Conservation (phyloP, 30 jellyfish, hydroid and myxozoan species). For the Aurelia coerulea region DNA sequence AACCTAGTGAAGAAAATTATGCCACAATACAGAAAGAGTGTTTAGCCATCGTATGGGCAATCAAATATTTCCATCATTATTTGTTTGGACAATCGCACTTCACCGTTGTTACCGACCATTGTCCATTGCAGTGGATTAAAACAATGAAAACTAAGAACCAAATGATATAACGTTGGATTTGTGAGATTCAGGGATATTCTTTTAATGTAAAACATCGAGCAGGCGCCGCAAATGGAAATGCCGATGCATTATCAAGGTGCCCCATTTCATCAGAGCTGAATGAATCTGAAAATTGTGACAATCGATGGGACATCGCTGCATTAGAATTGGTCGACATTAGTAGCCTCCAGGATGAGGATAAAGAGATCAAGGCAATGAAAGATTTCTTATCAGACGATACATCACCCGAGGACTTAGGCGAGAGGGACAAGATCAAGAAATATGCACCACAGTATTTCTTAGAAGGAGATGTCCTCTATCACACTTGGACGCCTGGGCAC, state of each 20-base stretch:
- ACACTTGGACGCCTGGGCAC: constrained; percentile 16
- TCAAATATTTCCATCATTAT: constrained; percentile 40
- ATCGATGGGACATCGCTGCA: constrained; percentile 1
- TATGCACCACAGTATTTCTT: neutral
- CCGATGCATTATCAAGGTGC: constrained; percentile 49
- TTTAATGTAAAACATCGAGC: constrained; percentile 26
- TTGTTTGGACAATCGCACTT: constrained; percentile 32
- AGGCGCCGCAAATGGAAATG: constrained; percentile 38
- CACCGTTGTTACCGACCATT: constrained; percentile 48
- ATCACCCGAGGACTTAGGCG: neutral
- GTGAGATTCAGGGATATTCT: constrained; percentile 15
- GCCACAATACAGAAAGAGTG: constrained; percentile 3
- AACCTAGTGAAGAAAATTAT: constrained; percentile 12
- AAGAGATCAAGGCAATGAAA: constrained; percentile 10
- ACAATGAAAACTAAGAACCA: constrained; percentile 12
- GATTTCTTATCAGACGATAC: constrained; percentile 10
- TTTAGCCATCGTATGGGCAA: constrained; percentile 29
- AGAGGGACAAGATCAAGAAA: neutral
- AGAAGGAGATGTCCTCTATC: constrained; percentile 45
- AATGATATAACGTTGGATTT: constrained; percentile 26
- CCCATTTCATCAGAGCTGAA: constrained; percentile 1
- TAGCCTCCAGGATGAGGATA: constrained; percentile 11
- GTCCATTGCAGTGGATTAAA: constrained; percentile 46
- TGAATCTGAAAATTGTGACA: constrained; percentile 1
- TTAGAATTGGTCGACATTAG: constrained; percentile 20